A percentile compares a stretch with the other conserved stretches of the same genome.
These are phyloP conservation scores for Mastacembelus armatus DNA, from an alignment of 2,797 vertebrate genomes.

Conservation along the genomic window DNA sequence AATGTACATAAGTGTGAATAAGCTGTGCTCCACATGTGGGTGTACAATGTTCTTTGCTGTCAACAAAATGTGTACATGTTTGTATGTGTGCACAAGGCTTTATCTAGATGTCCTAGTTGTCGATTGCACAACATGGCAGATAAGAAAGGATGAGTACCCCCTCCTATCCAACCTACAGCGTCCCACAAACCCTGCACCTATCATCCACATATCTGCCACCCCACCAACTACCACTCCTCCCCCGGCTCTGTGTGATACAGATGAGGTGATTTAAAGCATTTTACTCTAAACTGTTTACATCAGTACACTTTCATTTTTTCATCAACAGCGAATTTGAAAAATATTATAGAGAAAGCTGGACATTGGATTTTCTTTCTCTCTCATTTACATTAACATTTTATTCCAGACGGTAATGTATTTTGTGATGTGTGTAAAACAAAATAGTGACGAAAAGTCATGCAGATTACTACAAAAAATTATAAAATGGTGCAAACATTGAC, in stretches of 20 bases:
- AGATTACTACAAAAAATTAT: not conserved
- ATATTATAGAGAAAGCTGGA: not conserved
- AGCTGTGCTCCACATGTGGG: conserved; percentile 7
- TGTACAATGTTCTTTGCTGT: conserved; percentile 13
- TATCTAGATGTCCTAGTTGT: conserved; percentile 86
- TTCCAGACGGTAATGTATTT: too few relatives aligned
- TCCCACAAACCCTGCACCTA: conserved; percentile 15
- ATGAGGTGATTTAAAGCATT: conserved; percentile 52
- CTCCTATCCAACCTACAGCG: conserved; percentile 48
- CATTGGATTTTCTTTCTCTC: too few relatives aligned
- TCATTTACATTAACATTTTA: too few relatives aligned
- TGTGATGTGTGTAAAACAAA: too few relatives aligned
- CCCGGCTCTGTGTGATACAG: conserved; percentile 46
- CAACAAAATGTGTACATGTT: conserved; percentile 16
- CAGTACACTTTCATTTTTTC: too few relatives aligned
- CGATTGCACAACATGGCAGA: conserved; percentile 78
- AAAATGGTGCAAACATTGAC: not conserved
- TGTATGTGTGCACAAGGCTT: conserved; percentile 59
- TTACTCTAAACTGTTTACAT: conserved; percentile 40
- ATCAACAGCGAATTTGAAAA: too few relatives aligned
- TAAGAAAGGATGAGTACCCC: conserved; percentile 79
- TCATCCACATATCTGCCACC: conserved; percentile 35
- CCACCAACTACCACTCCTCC: conserved; percentile 27
- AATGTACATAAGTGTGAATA: conserved; percentile 15
- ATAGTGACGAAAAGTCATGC: too few relatives aligned